Evolutionary conservation across 2,113 vertebrate species (phyloP).

Genomic region (Poeciliopsis retropinna): DNA sequence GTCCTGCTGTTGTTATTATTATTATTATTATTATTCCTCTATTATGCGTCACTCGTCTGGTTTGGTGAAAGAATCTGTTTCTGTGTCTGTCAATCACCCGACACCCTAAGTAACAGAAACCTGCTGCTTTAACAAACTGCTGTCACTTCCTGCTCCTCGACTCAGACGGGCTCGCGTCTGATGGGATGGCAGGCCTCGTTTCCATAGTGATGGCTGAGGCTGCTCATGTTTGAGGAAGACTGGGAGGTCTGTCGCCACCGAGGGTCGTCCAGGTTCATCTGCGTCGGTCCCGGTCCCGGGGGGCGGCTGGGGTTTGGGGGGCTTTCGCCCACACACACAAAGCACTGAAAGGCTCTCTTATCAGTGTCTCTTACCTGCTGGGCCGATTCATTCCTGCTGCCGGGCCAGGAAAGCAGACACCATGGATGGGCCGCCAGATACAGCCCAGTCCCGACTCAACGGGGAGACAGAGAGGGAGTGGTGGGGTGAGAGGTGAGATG

Average conservation of each 20-base stretch:
- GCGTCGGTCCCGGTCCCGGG: not conserved
- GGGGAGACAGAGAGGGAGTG: not conserved
- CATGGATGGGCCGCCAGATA: slow-evolving; percentile 71
- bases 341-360: slow-evolving; percentile 79
- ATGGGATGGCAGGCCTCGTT: slow-evolving; percentile 29
- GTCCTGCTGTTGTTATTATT: not conserved
- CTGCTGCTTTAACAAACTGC: slow-evolving; percentile 57
- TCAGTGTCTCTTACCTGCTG: slow-evolving; percentile 83
- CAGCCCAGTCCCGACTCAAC: slow-evolving; percentile 60
- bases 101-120: slow-evolving; percentile 67
- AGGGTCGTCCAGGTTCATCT: slow-evolving; percentile 49
- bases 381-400: slow-evolving; percentile 78
- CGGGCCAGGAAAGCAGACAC: slow-evolving; percentile 74
- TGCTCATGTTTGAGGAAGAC: slow-evolving; percentile 36
- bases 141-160: slow-evolving; percentile 58
- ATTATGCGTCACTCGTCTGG: slow-evolving; percentile 4
- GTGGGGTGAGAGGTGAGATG: slow-evolving; percentile 49
- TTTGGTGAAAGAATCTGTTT: slow-evolving; percentile 5
- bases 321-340: slow-evolving; percentile 68
- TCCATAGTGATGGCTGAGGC: not conserved
- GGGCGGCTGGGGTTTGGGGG: too few species aligned
- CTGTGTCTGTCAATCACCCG: slow-evolving; percentile 68
- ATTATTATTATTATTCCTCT: not conserved
- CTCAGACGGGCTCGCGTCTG: slow-evolving; percentile 49
- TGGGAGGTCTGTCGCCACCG: slow-evolving; percentile 37